Conservation (phyloP, 2,113 vertebrate species). For the Misgurnus anguillicaudatus region DNA sequence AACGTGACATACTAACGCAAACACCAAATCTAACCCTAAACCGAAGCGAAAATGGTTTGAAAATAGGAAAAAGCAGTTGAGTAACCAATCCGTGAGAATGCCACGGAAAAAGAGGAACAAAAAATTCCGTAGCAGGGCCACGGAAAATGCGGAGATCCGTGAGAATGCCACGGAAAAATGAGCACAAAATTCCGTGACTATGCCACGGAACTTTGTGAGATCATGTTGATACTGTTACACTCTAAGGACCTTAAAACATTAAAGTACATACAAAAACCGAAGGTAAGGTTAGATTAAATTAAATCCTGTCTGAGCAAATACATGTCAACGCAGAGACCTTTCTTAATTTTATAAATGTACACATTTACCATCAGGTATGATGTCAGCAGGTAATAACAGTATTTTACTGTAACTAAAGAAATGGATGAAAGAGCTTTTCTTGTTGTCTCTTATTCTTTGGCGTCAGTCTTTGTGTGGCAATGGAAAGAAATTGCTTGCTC, state of each 20-base stretch:
- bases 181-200: too few species aligned
- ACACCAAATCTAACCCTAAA: too few species aligned
- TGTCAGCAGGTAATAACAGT: background rate
- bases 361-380: background rate
- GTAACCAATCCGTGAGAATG: too few species aligned
- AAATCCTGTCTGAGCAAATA: constrained; percentile 10
- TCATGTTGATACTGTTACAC: background rate
- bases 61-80: too few species aligned
- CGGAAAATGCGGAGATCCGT: too few species aligned
- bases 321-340: background rate
- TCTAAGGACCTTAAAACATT: background rate
- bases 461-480: background rate
- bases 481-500: background rate
- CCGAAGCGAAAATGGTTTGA: too few species aligned
- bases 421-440: background rate
- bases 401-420: background rate
- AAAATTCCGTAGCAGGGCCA: too few species aligned
- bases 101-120: too few species aligned
- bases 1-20: too few species aligned
- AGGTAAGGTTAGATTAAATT: background rate
- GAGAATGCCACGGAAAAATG: too few species aligned
- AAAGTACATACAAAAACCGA: background rate
- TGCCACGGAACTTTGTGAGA: too few species aligned
- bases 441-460: constrained; percentile 23
- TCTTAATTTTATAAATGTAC: constrained; percentile 2